phyloP scores from a whole-genome alignment of 2,888 invertebrate species.

The Scelioninae gen. 1 region DNA sequence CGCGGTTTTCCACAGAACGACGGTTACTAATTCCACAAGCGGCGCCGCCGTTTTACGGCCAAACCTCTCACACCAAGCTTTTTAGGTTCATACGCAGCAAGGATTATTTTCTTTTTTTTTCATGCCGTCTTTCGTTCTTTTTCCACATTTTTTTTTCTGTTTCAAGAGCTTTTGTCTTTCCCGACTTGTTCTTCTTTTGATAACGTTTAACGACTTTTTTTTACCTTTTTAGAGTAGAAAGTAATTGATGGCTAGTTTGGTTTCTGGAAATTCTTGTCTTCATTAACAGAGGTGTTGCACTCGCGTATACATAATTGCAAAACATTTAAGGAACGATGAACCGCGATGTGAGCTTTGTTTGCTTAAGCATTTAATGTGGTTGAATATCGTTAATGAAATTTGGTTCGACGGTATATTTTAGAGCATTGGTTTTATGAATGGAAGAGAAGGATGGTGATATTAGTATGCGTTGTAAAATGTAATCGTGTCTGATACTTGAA shows the following conservation, averaged over 20 bases:
- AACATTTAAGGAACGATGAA: slow-evolving; percentile 33
- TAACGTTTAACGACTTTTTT: slow-evolving; percentile 38
- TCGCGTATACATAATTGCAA: slow-evolving; percentile 37
- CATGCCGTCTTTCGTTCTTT: not conserved
- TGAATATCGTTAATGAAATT: slow-evolving; percentile 57
- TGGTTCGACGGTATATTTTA: slow-evolving; percentile 25
- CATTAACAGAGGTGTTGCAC: slow-evolving; percentile 29
- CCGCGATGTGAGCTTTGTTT: slow-evolving; percentile 50
- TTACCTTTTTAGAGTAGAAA: not conserved
- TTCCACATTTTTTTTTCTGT: slow-evolving; percentile 16
- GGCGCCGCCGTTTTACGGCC: too few relatives aligned
- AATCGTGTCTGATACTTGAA: too few relatives aligned
- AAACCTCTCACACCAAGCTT: too few relatives aligned
- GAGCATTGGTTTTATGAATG: slow-evolving; percentile 53
- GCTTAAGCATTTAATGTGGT: slow-evolving; percentile 42
- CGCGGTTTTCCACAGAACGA: too few relatives aligned
- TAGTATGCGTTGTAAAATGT: slow-evolving; percentile 42
- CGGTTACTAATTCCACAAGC: too few relatives aligned
- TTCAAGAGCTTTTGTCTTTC: slow-evolving; percentile 34
- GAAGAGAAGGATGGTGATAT: slow-evolving; percentile 5
- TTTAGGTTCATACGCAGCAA: too few relatives aligned
- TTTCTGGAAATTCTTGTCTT: slow-evolving; percentile 44
- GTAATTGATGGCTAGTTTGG: slow-evolving; percentile 63
- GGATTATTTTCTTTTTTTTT: slow-evolving; percentile 23
- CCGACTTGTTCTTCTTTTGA: slow-evolving; percentile 45